Percentiles rank a stretch among this genome's conserved stretches.
phyloP scores from a whole-genome alignment of 2,888 invertebrate species.

The Campoplex nolae region DNA sequence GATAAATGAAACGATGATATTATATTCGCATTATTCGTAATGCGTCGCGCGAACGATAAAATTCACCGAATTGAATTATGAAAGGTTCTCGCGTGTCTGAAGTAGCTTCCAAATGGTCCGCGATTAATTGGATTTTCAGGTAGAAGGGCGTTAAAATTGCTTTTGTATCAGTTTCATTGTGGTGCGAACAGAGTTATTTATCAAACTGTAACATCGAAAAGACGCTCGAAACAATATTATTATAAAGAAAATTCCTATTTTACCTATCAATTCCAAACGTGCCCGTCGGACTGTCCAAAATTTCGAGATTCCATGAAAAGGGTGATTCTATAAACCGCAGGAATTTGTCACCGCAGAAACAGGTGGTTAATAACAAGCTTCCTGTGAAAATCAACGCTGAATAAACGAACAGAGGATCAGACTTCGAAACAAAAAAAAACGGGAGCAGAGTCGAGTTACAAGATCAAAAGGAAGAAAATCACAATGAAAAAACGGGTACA shows the following conservation, averaged over 20 bases:
- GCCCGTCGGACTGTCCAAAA: neutral
- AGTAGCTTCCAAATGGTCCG: neutral
- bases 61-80: neutral
- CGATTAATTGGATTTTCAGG: neutral
- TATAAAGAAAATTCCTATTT: neutral
- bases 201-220: neutral
- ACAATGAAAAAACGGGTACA: neutral
- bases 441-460: too few species aligned
- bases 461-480: neutral
- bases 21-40: neutral
- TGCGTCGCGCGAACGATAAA: constrained; percentile 17
- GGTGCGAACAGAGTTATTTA: neutral
- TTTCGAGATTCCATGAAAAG: neutral
- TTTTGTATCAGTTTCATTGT: neutral
- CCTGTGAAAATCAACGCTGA: neutral
- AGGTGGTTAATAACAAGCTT: neutral
- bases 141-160: neutral
- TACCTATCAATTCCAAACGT: neutral
- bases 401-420: neutral
- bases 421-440: neutral
- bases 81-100: neutral
- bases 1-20: constrained; percentile 55
- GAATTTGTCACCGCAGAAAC: neutral
- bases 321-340: neutral
- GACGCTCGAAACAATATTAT: neutral